Percentiles rank a stretch among this genome's conserved stretches.
Evolutionary conservation across 2,797 vertebrate species (phyloP).

Genomic region (Tragelaphus oryx): DNA sequence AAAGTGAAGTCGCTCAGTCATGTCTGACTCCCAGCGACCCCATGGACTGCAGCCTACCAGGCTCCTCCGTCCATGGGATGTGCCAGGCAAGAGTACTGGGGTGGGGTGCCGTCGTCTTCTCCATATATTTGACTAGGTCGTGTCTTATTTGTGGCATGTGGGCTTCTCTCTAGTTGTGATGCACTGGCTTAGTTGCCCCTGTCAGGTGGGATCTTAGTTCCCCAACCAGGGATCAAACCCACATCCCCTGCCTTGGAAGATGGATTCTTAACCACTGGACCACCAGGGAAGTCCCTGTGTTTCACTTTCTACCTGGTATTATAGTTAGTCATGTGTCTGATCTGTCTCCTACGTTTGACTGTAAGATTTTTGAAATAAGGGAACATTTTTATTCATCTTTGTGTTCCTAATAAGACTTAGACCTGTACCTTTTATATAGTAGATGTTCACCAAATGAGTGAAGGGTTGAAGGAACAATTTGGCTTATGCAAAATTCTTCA

Average conservation of each 20-base stretch:
- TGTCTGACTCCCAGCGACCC: rapidly evolving
- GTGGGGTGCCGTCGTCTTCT: too few relatives aligned
- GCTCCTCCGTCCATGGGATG: too few relatives aligned
- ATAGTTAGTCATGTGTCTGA: background rate
- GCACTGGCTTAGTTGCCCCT: background rate
- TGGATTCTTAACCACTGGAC: background rate
- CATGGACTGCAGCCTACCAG: too few relatives aligned
- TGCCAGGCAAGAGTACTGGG: too few relatives aligned
- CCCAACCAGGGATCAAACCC: background rate
- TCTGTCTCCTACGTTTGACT: background rate
- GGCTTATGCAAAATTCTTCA: background rate
- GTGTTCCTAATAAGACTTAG: background rate
- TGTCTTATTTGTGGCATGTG: background rate
- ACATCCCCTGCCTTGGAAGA: background rate
- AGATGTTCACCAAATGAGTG: background rate
- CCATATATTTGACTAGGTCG: background rate
- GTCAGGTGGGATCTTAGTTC: background rate
- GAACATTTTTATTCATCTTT: background rate
- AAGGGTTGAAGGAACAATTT: background rate
- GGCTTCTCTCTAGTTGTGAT: background rate
- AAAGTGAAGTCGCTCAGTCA: too few relatives aligned
- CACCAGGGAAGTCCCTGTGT: background rate
- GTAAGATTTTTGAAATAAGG: background rate
- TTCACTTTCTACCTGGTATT: background rate
- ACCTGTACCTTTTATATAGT: background rate